Conservation (phyloP, 2,797 vertebrate species). For the Hapalemur alaotrensis region DNA sequence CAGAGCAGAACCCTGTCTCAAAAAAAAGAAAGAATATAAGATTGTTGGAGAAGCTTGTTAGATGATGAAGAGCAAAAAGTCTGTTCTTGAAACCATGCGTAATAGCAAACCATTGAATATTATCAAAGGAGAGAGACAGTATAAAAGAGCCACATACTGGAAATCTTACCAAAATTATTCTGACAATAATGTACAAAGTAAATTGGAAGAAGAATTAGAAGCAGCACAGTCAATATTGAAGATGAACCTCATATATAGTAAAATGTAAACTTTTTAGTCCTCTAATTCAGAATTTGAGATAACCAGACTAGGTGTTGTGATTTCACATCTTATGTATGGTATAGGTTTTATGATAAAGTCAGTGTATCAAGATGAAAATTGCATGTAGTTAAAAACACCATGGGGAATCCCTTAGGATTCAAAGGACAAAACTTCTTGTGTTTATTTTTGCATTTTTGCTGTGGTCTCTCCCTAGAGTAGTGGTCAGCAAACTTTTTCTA, state of each 20-base stretch:
- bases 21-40: background rate
- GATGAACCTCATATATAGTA: background rate
- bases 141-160: background rate
- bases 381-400: background rate
- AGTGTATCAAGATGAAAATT: background rate
- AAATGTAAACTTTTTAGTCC: slow-evolving; percentile 9
- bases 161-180: background rate
- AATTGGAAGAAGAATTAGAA: slow-evolving; percentile 21
- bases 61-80: background rate
- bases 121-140: background rate
- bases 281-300: background rate
- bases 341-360: background rate
- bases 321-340: background rate
- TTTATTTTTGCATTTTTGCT: background rate
- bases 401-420: background rate
- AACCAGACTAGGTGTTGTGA: background rate
- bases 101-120: background rate
- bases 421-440: background rate
- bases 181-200: background rate
- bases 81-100: background rate
- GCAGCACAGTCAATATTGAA: background rate
- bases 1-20: too few species aligned
- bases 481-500: background rate
- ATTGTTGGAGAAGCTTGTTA: background rate
- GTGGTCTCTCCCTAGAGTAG: background rate